Evolutionary conservation across 2,797 vertebrate genomes (phyloP), one percentile per base, ranked within the genome.

Genomic region (Characodon lateralis): DNA sequence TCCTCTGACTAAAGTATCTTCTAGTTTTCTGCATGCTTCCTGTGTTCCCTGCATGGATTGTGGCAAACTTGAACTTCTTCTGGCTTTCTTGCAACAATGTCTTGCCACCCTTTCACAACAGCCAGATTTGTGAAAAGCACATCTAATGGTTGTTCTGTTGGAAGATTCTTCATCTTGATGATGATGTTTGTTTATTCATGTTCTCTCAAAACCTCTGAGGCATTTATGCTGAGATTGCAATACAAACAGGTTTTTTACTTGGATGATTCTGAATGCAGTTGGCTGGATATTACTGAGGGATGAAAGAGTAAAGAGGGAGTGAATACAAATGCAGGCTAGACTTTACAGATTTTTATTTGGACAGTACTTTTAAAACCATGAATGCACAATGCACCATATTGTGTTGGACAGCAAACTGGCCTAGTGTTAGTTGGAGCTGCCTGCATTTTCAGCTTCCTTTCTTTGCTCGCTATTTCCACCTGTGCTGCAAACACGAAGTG

Each of bases 401-500:
- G 59, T 31, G 28, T 31, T 63, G 28, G 59, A 31, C 35, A 18
- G 61, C 61, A 20, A 63, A 63, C 16, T 20, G 28, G 6, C 59
- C 59, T 5, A 39, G 31, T 72, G 68, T 0, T 73, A 43, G 59
- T 85, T 39, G 26, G 6, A 86, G 26, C 7, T 18, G 48, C 41
- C 56, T 77, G 43, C n/a, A 5, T 72, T 71, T 66, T 50, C 66
- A 74, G 73, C 77, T 78, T 43, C 48, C 66, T 72, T 68, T 41
- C 74, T 80, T 76, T 59, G 65, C 72, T 71, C 78, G 1, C 70
- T 58, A 66, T 50, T 24, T 72, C 78, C 77, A 78, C 66, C 77
- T 26, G 51, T 65, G 79, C 81, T 80, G 79, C n/a, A 86, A 88
- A 88, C 84, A 70, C 22, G 83, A 87, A 80, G 82, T 70, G 83